Percentiles rank a stretch among this genome's conserved stretches.
These are phyloP conservation scores for Pseudoatta argentina DNA, from an alignment of 1,140 invertebrate genomes.

Conservation along the genomic window DNA sequence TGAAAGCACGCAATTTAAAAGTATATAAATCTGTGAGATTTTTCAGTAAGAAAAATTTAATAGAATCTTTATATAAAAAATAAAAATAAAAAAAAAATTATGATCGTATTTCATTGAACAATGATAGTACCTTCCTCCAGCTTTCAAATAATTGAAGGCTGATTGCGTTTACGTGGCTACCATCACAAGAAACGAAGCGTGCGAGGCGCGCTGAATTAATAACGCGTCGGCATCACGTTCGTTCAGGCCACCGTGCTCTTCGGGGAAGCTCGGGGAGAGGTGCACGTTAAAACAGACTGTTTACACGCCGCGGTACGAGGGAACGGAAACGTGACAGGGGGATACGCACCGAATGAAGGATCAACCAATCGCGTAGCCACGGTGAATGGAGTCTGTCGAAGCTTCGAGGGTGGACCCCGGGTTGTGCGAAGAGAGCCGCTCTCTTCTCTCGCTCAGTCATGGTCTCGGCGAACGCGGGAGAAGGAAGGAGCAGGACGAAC, in stretches of 20 bases:
- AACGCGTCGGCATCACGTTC: conserved; percentile 26
- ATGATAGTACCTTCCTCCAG: neutral
- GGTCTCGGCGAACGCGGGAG: conserved; percentile 4
- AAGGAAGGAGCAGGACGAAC: conserved; percentile 78
- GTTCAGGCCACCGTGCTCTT: conserved; percentile 37
- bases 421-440: conserved; percentile 25
- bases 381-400: conserved; percentile 76
- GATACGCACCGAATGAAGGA: conserved; percentile 68
- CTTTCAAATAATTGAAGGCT: conserved; percentile 17
- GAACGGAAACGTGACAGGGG: conserved; percentile 66
- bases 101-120: neutral
- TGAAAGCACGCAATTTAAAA: no score
- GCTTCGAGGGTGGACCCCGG: conserved; percentile 66
- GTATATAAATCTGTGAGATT: no score
- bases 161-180: neutral
- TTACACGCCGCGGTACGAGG: conserved; percentile 53
- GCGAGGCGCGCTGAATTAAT: conserved; percentile 47
- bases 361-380: conserved; percentile 74
- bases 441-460: neutral
- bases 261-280: conserved; percentile 30
- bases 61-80: neutral
- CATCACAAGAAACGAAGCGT: neutral
- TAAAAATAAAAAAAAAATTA: neutral
- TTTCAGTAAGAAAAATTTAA: neutral
- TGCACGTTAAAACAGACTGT: conserved; percentile 48